Evolutionary conservation across 2,888 invertebrate genomes (phyloP), one percentile per base, ranked within the genome.

Genomic region (Meteorus colon): DNA sequence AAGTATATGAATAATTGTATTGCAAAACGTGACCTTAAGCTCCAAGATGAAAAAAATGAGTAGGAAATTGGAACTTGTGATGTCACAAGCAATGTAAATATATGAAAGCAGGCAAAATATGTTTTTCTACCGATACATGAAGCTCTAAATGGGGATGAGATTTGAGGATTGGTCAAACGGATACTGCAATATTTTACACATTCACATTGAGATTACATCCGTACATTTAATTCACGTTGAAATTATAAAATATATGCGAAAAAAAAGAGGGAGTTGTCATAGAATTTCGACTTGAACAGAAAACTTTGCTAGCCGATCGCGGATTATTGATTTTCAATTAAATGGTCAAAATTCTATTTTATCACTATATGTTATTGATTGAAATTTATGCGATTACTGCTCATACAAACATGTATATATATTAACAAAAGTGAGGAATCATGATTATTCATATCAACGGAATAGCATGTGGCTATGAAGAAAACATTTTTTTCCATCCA

Each of bases 101-200:
- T 72, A 45, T 45, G 27, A 24, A 27, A 34, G n/a, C 72, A 48
- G 12, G 48, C 48, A 34, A 31, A 55, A 63, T 65, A 65, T 72
- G 63, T 72, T 72, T 72, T 72, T 72, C 63, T 51, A 65, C 48
- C 34, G 63, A 65, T n/a, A 19, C 37, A 16, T 31, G 14, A 62
- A 31, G 29, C 31, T 62, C 6, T 0, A 14, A 55, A 5, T 62
- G 27, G 31, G 29, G 27, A 14, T 16, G 62, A 29, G 29, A 29
- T 16, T 62, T 29, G 29, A 62, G n/a, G 14, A 68, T 68, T 29
- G 27, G 48, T 34, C 3, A 31, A 62, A 59, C 19, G 34, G 34
- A 55, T 51, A n/a, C 59, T 31, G 37, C 27, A 71, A 62, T 62
- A 41, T 71, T 71, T 71, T 71, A 60, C 45, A 71, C 71, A 62